These are phyloP conservation scores for Chrysaora quinquecirrha DNA, from an alignment of 30 jellyfish, hydroid and myxozoan genomes.

Conservation along the genomic window DNA sequence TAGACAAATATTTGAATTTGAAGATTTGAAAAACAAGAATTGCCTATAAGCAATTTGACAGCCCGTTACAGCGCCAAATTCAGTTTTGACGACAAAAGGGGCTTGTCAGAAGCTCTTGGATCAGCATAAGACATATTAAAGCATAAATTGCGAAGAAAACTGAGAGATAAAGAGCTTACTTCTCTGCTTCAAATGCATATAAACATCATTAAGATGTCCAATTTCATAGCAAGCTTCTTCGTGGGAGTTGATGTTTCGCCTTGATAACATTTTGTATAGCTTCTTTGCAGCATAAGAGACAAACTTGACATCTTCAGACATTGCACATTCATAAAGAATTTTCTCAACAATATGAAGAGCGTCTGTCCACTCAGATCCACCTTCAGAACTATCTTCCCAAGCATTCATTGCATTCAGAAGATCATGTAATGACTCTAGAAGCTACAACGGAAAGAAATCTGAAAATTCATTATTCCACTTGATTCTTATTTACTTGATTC, in stretches of 20 bases:
- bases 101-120: no score
- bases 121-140: no score
- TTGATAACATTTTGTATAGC: slow-evolving; percentile 71
- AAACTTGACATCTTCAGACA: slow-evolving; percentile 51
- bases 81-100: no score
- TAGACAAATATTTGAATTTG: no score
- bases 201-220: slow-evolving; percentile 51
- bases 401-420: slow-evolving; percentile 88
- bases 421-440: slow-evolving; percentile 59
- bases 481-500: no score
- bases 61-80: no score
- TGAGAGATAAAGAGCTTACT: slow-evolving; percentile 59
- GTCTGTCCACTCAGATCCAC: slow-evolving; percentile 95
- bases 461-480: no score
- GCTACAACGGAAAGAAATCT: no score
- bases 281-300: slow-evolving; percentile 74
- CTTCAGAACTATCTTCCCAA: slow-evolving; percentile 98
- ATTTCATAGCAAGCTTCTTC: slow-evolving; percentile 82
- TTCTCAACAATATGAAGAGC: slow-evolving; percentile 82
- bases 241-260: slow-evolving; percentile 51
- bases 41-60: no score
- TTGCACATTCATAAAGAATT: slow-evolving; percentile 59
- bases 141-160: no score
- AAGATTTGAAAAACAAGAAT: no score
- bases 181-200: slow-evolving; percentile 36